Conservation (phyloP, 2,113 vertebrate species). For the Papio anubis region DNA sequence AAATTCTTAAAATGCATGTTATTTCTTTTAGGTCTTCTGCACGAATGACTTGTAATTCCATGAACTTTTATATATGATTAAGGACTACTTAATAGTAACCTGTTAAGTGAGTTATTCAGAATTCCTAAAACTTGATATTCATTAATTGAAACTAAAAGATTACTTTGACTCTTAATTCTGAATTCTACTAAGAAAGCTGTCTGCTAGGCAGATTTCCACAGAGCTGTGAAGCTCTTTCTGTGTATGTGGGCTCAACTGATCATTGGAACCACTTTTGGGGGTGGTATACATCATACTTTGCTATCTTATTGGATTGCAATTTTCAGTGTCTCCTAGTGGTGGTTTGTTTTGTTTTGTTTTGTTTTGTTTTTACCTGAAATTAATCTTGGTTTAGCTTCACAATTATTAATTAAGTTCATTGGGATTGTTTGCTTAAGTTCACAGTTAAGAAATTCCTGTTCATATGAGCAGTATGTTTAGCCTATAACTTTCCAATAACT, state of each 20-base stretch:
- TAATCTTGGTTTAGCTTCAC: not conserved
- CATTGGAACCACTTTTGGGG: not conserved
- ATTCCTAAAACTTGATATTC: constrained; percentile 16
- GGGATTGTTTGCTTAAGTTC: not conserved
- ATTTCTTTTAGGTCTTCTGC: not conserved
- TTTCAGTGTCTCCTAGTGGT: not conserved
- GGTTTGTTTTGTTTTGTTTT: not conserved
- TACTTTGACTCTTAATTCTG: not conserved
- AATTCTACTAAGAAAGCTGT: not conserved
- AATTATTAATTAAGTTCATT: not conserved
- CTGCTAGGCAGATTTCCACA: not conserved
- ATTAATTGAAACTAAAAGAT: constrained; percentile 33
- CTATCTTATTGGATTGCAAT: not conserved
- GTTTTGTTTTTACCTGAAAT: constrained; percentile 7
- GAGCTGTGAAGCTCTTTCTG: not conserved
- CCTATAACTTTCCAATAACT: not conserved
- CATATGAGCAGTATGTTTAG: not conserved
- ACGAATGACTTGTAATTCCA: not conserved
- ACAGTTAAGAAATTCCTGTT: not conserved
- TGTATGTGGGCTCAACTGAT: no score
- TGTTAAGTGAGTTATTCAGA: not conserved
- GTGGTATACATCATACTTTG: not conserved
- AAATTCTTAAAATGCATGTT: not conserved
- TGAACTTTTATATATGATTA: not conserved
- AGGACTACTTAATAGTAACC: not conserved